Conservation (phyloP, 2,113 vertebrate genomes). For the Rhinopomastus cyanomelas region DNA sequence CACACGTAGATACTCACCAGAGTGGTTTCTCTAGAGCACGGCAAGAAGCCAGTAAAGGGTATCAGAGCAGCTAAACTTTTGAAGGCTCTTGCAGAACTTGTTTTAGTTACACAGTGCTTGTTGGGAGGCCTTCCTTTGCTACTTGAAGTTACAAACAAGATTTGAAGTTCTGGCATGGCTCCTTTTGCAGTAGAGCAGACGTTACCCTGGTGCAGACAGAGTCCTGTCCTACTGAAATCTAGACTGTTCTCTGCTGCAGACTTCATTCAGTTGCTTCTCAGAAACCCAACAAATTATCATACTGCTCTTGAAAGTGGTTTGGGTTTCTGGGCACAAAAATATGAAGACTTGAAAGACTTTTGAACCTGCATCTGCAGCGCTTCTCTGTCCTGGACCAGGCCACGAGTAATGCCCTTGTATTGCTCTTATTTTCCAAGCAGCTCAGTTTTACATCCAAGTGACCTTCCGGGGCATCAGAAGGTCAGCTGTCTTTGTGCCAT, state of each 20-base stretch:
- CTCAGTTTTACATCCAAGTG: background rate
- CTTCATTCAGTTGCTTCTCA: background rate
- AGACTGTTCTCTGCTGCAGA: background rate
- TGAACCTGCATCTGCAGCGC: background rate
- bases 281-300: background rate
- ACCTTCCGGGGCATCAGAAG: background rate
- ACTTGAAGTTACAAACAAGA: constrained; percentile 12
- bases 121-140: constrained; percentile 5
- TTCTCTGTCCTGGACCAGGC: background rate
- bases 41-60: constrained; percentile 13
- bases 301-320: background rate
- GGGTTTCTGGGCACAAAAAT: background rate
- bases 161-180: constrained; percentile 7
- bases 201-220: constrained; percentile 9
- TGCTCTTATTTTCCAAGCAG: background rate
- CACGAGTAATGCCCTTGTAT: background rate
- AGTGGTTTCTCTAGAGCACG: constrained; percentile 13
- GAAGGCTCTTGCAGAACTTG: constrained; percentile 12
- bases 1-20: constrained; percentile 19
- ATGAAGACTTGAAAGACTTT: background rate
- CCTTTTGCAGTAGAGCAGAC: constrained; percentile 41
- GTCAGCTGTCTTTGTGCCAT: background rate
- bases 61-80: background rate
- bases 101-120: constrained; percentile 24
- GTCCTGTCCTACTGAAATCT: background rate